Evolutionary conservation across 2,888 invertebrate genomes (phyloP), one percentile per base, ranked within the genome.

Genomic region (Lasius fuliginosus): DNA sequence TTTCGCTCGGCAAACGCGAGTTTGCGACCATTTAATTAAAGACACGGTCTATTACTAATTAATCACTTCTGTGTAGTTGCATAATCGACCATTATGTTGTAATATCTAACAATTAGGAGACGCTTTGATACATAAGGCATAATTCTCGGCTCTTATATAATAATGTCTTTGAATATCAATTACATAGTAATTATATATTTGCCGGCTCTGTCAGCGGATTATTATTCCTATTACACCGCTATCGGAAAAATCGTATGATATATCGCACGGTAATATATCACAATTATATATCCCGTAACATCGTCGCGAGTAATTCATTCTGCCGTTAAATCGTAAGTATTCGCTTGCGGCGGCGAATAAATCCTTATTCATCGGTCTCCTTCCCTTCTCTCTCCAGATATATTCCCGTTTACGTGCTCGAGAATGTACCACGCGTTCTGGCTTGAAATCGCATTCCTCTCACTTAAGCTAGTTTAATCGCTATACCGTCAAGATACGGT

Each of bases 11-110:
- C n/a, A 49, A n/a, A 79, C 75, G 74, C 23, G 46, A 79, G 60
- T 74, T 60, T 74, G 75, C 75, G 42, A 79, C 46, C 46, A 74
- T 73, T 74, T 79, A 79, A 79, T 79, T 79, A 79, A 27, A 60
- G 36, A 23, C 42, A 56, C 42, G 58, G 33, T 74, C 60, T 46
- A 60, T 79, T 74, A 58, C 46, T 79, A 79, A 79, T 79, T 74
- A 79, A 79, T 79, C 79, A 79, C 58, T 36, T 42, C 23, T 60
- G 18, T 46, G 46, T 74, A 65, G 46, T 27, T 33, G 60, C 46
- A 12, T 46, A 42, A 79, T 74, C 75, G 60, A 46, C 46, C 58
- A 74, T 74, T 74, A 60, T 56, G 23, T 71, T 74, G 79, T 42
- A 79, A 79, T 60, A 46, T 46, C 30, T 33, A 79, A 23, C 42